These are phyloP conservation scores for Okapia johnstoni DNA, from an alignment of 2,113 vertebrate species.

Conservation along the genomic window DNA sequence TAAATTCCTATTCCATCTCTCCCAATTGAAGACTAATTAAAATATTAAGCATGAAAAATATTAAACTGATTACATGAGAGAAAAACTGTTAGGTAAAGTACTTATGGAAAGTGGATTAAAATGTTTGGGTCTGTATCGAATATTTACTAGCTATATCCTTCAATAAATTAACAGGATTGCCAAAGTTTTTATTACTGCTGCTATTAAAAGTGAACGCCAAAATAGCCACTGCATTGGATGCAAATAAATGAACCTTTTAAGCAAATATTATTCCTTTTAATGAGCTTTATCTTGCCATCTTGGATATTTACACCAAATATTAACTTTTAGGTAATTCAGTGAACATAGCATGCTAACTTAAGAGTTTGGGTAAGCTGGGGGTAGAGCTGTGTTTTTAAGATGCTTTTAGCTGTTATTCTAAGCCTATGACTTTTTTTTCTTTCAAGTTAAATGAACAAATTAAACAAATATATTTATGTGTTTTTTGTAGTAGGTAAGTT, in stretches of 20 bases:
- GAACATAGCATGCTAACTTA: neutral
- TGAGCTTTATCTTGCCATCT: slow-evolving; percentile 32
- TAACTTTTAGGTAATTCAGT: slow-evolving; percentile 21
- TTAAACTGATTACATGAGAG: slow-evolving; percentile 45
- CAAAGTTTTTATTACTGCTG: slow-evolving; percentile 25
- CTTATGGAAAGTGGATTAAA: slow-evolving; percentile 59
- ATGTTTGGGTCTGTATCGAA: slow-evolving; percentile 55
- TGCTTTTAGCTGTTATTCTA: neutral
- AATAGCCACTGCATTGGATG: neutral
- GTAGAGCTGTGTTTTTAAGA: neutral
- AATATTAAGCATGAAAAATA: slow-evolving; percentile 48
- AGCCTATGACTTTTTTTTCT: neutral
- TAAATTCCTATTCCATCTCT: slow-evolving; percentile 27
- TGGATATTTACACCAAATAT: slow-evolving; percentile 42
- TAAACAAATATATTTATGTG: neutral
- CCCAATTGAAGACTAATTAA: slow-evolving; percentile 60
- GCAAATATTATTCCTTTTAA: slow-evolving; percentile 28
- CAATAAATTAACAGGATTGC: slow-evolving; percentile 45
- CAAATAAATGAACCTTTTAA: slow-evolving; percentile 55
- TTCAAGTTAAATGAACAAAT: neutral
- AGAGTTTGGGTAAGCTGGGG: neutral
- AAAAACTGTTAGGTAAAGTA: slow-evolving; percentile 64
- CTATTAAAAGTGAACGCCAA: slow-evolving; percentile 22
- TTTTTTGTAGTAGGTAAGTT: neutral
- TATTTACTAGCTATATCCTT: slow-evolving; percentile 48